A percentile compares a stretch with the other conserved stretches of the same genome.
Conservation (phyloP, 2,888 invertebrate species). For the Salticus scenicus region DNA sequence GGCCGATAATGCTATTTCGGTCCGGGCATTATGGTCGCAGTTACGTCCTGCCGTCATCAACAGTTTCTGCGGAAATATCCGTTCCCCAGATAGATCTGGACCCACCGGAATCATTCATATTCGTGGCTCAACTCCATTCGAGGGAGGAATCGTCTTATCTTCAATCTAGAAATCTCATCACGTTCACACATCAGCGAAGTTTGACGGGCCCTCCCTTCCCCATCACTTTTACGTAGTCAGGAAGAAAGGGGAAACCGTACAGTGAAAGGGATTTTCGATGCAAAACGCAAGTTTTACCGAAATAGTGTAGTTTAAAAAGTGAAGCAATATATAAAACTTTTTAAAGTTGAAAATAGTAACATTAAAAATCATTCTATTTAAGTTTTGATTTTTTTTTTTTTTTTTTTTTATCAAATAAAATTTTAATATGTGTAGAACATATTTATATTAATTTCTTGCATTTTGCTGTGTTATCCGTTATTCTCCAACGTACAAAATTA, state of each 20-base stretch:
- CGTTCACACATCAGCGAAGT: constrained; percentile 41
- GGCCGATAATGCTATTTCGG: background rate
- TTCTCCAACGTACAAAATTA: too few species aligned
- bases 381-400: too few species aligned
- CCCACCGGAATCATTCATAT: constrained; percentile 23
- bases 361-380: too few species aligned
- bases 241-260: background rate
- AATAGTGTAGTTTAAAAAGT: background rate
- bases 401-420: too few species aligned
- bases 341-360: too few species aligned
- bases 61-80: background rate
- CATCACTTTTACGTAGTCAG: background rate
- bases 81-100: background rate
- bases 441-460: too few species aligned
- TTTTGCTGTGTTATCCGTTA: too few species aligned
- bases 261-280: constrained; percentile 37
- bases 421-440: too few species aligned
- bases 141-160: constrained; percentile 38
- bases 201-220: background rate
- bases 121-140: background rate
- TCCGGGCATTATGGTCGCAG: constrained; percentile 11
- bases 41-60: background rate
- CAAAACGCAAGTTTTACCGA: constrained; percentile 18
- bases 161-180: constrained; percentile 45
- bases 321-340: too few species aligned